Base-by-base conservation (phyloP, 2,797 vertebrate genomes). In the Amazona finschi region DNA sequence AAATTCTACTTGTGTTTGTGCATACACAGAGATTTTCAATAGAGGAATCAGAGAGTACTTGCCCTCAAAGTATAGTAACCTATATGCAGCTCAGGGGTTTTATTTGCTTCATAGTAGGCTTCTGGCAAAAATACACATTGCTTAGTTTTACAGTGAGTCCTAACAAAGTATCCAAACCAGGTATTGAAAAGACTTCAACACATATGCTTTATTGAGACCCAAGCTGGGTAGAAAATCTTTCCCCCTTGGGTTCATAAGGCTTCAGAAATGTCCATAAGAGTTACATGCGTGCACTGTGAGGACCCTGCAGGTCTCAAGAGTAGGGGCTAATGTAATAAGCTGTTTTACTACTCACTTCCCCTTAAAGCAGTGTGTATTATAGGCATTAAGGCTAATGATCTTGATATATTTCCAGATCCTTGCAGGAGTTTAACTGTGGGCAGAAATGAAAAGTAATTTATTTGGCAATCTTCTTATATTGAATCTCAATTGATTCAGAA, bases 381-480 rank as follows among this genome's bases (percentile, higher is more conserved):
- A 70, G 80, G 76, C 88, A 96, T 95, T 96, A 96, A 89, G 84
- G 69, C 87, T 96, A 97, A 97, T 96, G 95, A 96, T 92, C 92
- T 87, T 96, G 95, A 93, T 96, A 36, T 76, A 94, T 95, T 96
- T 96, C 92, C 90, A 96, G 57, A 75, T 94, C 95, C 92, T 94
- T 83, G 64, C 73, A 88, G 93, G 93, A 94, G 65, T 94, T 94
- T 62, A 96, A 70, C 80, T 93, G 89, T 90, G 84, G 85, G 89
- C 73, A 96, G 89, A 95, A 96, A 93, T 92, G 92, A 95, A 94
- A 95, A 95, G 95, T 91, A 96, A 97, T 97, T 96, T 96, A 96
- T 96, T 92, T 95, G 93, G 73, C 92, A 93, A 46, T 96, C 67
- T 96, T 94, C 60, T 87, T 94, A 5, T 94, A 94, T 88, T 85